These are phyloP conservation scores for Cloeon dipterum DNA, from an alignment of 2,888 invertebrate genomes.

Conservation along the genomic window DNA sequence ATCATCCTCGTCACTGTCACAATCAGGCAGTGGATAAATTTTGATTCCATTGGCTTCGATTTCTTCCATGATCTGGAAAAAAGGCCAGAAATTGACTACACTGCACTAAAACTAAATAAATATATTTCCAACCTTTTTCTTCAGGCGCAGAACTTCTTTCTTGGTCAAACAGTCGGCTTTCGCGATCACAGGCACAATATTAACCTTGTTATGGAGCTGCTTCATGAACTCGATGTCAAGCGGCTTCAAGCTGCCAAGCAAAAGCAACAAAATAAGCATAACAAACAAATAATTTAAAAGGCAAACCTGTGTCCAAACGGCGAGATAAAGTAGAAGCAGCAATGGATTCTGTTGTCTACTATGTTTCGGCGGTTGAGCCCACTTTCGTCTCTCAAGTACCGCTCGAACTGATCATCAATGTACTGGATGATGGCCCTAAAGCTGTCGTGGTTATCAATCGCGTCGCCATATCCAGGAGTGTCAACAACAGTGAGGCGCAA, in stretches of 20 bases:
- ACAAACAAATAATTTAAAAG: neutral
- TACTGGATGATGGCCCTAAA: constrained; percentile 89
- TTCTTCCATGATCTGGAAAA: constrained; percentile 56
- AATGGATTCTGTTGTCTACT: constrained; percentile 90
- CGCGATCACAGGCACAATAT: constrained; percentile 94
- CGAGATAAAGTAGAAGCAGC: constrained; percentile 93
- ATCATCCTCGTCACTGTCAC: constrained; percentile 85
- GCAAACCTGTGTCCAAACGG: constrained; percentile 86
- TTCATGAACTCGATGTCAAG: constrained; percentile 92
- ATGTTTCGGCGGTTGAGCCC: constrained; percentile 91
- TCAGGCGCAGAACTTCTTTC: constrained; percentile 68
- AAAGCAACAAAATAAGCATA: neutral
- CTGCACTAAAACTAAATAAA: too few relatives aligned
- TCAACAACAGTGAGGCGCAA: constrained; percentile 82
- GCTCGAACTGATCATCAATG: constrained; percentile 91
- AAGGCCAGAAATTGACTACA: too few relatives aligned
- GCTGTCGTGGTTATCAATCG: constrained; percentile 82
- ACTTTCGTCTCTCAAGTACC: constrained; percentile 77
- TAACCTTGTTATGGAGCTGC: constrained; percentile 83
- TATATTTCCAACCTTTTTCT: constrained; percentile 61
- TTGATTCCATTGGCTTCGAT: constrained; percentile 77
- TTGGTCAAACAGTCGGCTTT: constrained; percentile 90
- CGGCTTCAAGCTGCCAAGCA: constrained; percentile 50
- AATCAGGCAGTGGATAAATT: constrained; percentile 88
- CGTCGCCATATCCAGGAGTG: constrained; percentile 90